These are phyloP conservation scores for Phrynocephalus forsythii DNA, from an alignment of 2,797 vertebrate genomes.

Conservation along the genomic window DNA sequence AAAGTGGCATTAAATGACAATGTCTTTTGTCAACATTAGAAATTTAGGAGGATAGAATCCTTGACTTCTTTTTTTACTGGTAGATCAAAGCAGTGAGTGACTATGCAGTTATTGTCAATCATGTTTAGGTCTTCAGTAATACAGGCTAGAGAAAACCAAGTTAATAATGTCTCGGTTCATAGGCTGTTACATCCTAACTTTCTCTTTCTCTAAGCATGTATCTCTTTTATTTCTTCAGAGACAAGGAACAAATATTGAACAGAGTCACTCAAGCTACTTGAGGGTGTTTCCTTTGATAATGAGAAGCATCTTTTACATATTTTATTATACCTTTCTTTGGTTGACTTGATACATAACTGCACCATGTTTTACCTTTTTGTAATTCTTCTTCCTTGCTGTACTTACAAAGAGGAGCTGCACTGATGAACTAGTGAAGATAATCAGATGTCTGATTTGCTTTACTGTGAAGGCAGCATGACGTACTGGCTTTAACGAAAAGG, in stretches of 20 bases:
- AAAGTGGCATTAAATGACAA: slow-evolving; percentile 12
- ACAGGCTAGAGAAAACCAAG: slow-evolving; percentile 44
- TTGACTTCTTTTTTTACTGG: slow-evolving; percentile 68
- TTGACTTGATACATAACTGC: slow-evolving; percentile 9
- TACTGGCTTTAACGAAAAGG: not conserved
- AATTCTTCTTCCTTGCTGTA: slow-evolving; percentile 7
- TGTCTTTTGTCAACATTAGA: slow-evolving; percentile 56
- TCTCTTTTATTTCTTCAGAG: slow-evolving; percentile 34
- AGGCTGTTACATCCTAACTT: slow-evolving; percentile 49
- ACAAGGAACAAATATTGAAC: slow-evolving; percentile 41
- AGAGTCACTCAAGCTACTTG: slow-evolving; percentile 13
- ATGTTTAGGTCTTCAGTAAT: slow-evolving; percentile 61
- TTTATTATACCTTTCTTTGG: slow-evolving; percentile 29
- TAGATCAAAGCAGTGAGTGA: slow-evolving; percentile 65
- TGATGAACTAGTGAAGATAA: slow-evolving; percentile 16
- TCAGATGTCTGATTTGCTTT: slow-evolving; percentile 12
- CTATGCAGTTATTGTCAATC: slow-evolving; percentile 70
- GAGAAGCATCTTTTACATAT: slow-evolving; percentile 19
- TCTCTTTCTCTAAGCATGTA: slow-evolving; percentile 50
- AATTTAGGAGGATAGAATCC: slow-evolving; percentile 51
- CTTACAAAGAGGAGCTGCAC: slow-evolving; percentile 16
- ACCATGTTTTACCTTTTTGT: slow-evolving; percentile 11
- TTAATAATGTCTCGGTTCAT: slow-evolving; percentile 56
- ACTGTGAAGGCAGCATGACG: slow-evolving; percentile 19
- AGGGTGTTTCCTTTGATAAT: slow-evolving; percentile 14